Evolutionary conservation across 2,888 invertebrate species (phyloP), one percentile per base, ranked within the genome.

Genomic region (Drosophila niveifrons): DNA sequence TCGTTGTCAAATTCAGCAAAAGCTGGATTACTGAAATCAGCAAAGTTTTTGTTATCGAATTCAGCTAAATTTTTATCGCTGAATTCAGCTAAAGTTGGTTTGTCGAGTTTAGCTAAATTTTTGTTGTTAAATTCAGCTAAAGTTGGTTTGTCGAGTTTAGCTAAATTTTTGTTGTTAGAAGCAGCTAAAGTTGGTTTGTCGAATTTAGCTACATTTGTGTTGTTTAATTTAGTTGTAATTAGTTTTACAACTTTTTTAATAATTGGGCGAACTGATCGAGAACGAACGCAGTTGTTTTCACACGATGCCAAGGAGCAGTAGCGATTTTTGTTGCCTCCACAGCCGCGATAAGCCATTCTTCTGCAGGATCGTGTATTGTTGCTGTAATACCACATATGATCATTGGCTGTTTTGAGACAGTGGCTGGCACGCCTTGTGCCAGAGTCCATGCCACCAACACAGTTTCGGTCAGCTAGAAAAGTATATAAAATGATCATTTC

Each of bases 351-450:
- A n/a, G 3, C 1, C n/a, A 78, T 51, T 53, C 11, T 36, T 7
- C 31, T 43, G 50, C 78, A 73, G n/a, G 55, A 29, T 9, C 52
- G 51, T 7, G 44, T 11, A 1, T 15, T n/a, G 1, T 11, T 1
- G 34, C 48, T 44, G 13, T 43, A 77, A 36, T 63, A 52, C 75
- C 78, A 75, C 75, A 75, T 77, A 10, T 39, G 7, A 0, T 46
- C 17, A 41, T 72, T 72, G 44, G 72, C 39, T 4, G 15, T 51
- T 0, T 48, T 15, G 0, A 44, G 34, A 18, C 75, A 75, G 7
- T 8, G n/a, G 1, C 36, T 39, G 0, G 44, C 7, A 2, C 53
- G 57, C 13, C 23, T 18, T 1, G 9, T 17, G 15, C 77, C 75
- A 0, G 47, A 41, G 17, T 55, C 11, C 4, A n/a, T 36, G 17